These are phyloP conservation scores for Ptychodera flava DNA, from an alignment of 35 echinoderm and acorn worm genomes.

Conservation along the genomic window DNA sequence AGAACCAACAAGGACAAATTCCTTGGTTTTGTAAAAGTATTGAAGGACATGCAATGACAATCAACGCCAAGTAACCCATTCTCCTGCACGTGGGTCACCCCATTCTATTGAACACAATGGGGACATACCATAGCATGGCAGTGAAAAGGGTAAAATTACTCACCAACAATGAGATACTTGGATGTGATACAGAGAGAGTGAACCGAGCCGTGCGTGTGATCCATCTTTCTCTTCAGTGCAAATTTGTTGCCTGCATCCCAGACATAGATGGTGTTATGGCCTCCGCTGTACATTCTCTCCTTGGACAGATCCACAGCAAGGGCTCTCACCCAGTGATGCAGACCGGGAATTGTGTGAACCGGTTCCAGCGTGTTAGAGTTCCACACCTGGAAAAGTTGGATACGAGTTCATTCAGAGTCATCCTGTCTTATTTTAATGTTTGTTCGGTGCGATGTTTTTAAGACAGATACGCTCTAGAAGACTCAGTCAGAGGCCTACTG, in stretches of 20 bases:
- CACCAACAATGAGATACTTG: slow-evolving; percentile 81
- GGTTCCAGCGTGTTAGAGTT: slow-evolving; percentile 59
- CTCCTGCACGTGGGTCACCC: no score
- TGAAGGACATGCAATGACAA: no score
- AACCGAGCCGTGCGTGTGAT: slow-evolving; percentile 75
- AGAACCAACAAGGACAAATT: no score
- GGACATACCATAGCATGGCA: no score
- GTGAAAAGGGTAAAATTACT: slow-evolving; percentile 19
- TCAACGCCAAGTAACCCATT: no score
- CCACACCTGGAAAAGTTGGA: slow-evolving; percentile 79
- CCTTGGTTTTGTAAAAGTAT: no score
- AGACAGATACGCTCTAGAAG: no score
- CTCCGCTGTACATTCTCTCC: slow-evolving; percentile 85
- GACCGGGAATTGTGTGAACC: slow-evolving; percentile 54
- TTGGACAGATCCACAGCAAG: slow-evolving; percentile 66
- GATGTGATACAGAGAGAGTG: slow-evolving; percentile 68
- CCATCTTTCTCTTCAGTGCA: slow-evolving; percentile 73
- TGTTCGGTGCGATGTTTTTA: no score
- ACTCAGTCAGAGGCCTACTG: no score
- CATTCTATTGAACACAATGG: no score
- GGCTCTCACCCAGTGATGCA: slow-evolving; percentile 84
- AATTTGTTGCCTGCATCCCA: slow-evolving; percentile 81
- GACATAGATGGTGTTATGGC: slow-evolving; percentile 71
- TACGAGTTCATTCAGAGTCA: no score
- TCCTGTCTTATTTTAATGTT: no score